Percentiles rank a stretch among this genome's conserved stretches.
Conservation (phyloP, 2,888 invertebrate genomes). For the Epirrhoe tristata region DNA sequence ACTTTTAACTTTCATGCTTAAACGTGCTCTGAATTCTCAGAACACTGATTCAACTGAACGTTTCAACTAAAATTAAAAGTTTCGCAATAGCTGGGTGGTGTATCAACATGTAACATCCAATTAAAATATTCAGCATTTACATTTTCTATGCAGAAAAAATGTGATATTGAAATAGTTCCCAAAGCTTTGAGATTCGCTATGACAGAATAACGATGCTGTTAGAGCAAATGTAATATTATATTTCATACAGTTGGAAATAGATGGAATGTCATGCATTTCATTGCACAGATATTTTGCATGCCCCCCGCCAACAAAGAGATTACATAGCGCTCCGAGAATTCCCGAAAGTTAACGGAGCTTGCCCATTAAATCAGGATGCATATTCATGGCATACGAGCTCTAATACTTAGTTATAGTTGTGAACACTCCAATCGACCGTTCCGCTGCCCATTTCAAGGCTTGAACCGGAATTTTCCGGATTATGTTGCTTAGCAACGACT, state of each 20-base stretch:
- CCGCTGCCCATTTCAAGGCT: constrained; percentile 17
- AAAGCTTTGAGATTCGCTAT: neutral
- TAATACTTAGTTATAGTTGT: constrained; percentile 10
- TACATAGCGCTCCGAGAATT: constrained; percentile 6
- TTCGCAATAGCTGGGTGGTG: neutral
- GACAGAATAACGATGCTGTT: neutral
- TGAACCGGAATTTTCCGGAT: constrained; percentile 25
- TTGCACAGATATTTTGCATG: constrained; percentile 10
- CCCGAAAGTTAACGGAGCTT: constrained; percentile 22
- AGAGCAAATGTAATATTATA: constrained; percentile 6
- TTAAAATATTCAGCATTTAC: neutral
- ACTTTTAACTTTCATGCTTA: neutral
- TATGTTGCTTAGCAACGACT: constrained; percentile 28
- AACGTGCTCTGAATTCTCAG: neutral
- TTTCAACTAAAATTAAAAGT: neutral
- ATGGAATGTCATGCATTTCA: constrained; percentile 6
- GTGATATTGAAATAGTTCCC: neutral
- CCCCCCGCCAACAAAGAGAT: constrained; percentile 13
- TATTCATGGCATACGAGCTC: constrained; percentile 27
- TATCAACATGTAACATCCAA: neutral
- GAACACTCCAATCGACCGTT: constrained; percentile 17
- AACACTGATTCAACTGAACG: neutral
- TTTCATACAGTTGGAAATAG: constrained; percentile 1
- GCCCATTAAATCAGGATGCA: constrained; percentile 25
- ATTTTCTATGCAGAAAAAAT: neutral